Conservation (phyloP, 2,797 vertebrate genomes). For the Leptatherina wallacei region DNA sequence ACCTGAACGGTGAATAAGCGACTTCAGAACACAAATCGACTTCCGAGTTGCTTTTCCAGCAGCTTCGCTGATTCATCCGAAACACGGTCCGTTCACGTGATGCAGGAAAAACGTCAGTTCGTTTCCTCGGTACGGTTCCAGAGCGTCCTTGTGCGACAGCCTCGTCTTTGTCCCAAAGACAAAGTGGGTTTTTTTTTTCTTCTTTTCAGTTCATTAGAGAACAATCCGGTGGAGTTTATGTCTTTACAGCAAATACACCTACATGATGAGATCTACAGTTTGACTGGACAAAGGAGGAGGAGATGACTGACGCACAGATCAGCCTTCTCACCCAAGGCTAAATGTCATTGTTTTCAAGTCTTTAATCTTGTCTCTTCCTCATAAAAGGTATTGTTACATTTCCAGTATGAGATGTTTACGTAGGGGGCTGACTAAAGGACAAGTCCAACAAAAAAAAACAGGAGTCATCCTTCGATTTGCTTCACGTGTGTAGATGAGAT, state of each 20-base stretch:
- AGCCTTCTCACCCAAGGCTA: constrained; percentile 40
- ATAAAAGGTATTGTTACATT: constrained; percentile 65
- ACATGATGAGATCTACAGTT: constrained; percentile 57
- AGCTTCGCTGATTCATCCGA: constrained; percentile 62
- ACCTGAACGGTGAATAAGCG: constrained; percentile 39
- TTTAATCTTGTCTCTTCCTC: constrained; percentile 70
- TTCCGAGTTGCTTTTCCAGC: constrained; percentile 70
- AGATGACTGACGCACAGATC: constrained; percentile 24
- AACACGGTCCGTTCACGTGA: constrained; percentile 37
- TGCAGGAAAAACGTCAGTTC: constrained; percentile 16
- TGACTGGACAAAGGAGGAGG: constrained; percentile 39
- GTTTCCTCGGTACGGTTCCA: constrained; percentile 2
- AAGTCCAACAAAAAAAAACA: constrained; percentile 27
- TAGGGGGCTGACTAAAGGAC: constrained; percentile 23
- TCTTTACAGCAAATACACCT: constrained; percentile 47
- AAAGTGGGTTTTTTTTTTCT: not conserved
- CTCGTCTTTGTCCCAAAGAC: not conserved
- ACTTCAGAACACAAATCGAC: constrained; percentile 40
- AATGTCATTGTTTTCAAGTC: constrained; percentile 55
- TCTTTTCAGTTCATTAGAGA: constrained; percentile 12
- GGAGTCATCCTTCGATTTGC: constrained; percentile 26
- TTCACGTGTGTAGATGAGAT: constrained; percentile 30
- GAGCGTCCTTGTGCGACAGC: constrained; percentile 14
- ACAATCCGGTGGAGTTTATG: constrained; percentile 28
- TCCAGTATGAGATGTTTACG: constrained; percentile 63